A percentile compares a stretch with the other conserved stretches of the same genome.
phyloP scores from a whole-genome alignment of 2,888 invertebrate species.

The Oeneis ivallda region DNA sequence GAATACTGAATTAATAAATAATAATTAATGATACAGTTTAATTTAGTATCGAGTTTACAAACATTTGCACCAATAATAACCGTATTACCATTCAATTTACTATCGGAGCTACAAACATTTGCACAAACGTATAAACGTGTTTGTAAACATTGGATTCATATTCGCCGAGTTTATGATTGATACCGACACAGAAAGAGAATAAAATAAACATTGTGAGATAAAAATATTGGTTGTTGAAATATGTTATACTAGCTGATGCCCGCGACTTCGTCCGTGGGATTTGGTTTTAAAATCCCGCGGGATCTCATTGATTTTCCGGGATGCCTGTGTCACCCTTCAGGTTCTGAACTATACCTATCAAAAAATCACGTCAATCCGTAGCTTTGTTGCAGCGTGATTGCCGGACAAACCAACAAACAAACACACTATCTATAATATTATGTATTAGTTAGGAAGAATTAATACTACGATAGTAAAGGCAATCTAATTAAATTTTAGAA shows the following conservation, averaged over 20 bases:
- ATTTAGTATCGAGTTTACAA: background rate
- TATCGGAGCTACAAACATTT: constrained; percentile 6
- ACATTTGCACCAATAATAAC: background rate
- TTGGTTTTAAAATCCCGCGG: too few relatives aligned
- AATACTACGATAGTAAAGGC: too few relatives aligned
- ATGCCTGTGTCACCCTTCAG: too few relatives aligned
- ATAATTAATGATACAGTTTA: background rate
- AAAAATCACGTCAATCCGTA: too few relatives aligned
- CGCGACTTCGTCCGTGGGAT: too few relatives aligned
- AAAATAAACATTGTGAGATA: constrained; percentile 3
- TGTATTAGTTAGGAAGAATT: too few relatives aligned
- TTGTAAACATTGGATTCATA: constrained; percentile 12
- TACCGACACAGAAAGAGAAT: background rate
- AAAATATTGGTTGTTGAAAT: background rate
- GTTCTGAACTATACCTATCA: too few relatives aligned
- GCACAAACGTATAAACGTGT: constrained; percentile 1
- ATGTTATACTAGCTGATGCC: background rate
- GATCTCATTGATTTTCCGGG: too few relatives aligned
- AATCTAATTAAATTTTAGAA: too few relatives aligned
- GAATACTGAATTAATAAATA: background rate
- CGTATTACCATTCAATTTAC: constrained; percentile 1
- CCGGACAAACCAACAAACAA: too few relatives aligned
- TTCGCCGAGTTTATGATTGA: background rate
- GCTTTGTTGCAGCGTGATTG: too few relatives aligned
- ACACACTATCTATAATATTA: too few relatives aligned